Percentiles rank a stretch among this genome's conserved stretches.
These are phyloP conservation scores for Tokudaia muenninki DNA, from an alignment of 2,797 vertebrate species.

Conservation along the genomic window DNA sequence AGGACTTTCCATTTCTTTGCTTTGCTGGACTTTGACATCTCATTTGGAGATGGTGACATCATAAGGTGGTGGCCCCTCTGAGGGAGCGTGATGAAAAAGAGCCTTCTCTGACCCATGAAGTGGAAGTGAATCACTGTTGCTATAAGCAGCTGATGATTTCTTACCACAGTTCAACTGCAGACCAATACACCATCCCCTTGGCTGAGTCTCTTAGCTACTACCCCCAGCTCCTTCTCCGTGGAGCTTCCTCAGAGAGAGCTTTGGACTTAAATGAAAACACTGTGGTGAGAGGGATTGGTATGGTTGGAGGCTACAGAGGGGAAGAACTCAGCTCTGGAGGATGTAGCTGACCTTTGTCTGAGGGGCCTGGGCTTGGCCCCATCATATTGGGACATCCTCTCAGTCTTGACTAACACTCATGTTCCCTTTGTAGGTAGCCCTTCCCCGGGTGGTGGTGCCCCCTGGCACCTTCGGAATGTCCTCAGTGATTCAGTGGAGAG, in stretches of 20 bases:
- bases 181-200: not conserved
- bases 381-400: accelerated
- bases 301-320: not conserved
- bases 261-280: not conserved
- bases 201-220: not conserved
- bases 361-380: not conserved
- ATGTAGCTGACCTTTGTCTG: not conserved
- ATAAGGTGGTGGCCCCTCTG: not conserved
- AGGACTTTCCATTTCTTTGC: not conserved
- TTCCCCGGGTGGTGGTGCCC: conserved; percentile 90
- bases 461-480: conserved; percentile 94
- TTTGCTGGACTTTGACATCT: not conserved
- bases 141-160: not conserved
- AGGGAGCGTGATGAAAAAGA: not conserved
- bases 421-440: conserved; percentile 88
- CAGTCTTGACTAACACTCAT: conserved; percentile 61
- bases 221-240: accelerated
- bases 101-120: not conserved
- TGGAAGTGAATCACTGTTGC: not conserved
- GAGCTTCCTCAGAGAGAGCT: not conserved
- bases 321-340: not conserved
- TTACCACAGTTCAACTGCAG: not conserved
- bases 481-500: conserved; percentile 96
- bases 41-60: not conserved
- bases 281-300: not conserved